Evolutionary conservation across 2,113 vertebrate species (phyloP).

Genomic region (Acrocephalus kingi): DNA sequence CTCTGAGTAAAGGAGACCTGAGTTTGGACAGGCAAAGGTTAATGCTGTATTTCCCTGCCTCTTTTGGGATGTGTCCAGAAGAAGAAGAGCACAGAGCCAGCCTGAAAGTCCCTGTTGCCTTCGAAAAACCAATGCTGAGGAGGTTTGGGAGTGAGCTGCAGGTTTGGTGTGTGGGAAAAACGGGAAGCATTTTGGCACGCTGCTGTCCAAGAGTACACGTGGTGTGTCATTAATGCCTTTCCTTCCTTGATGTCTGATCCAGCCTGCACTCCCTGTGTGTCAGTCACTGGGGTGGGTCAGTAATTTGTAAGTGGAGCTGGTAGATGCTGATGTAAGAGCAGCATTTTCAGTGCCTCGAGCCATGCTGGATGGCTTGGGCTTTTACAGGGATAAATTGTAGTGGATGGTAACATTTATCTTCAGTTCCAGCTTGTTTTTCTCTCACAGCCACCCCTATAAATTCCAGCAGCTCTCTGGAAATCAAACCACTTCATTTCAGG

Average conservation of each 20-base stretch:
- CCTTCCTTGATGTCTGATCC: background rate
- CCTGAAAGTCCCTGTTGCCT: background rate
- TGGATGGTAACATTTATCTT: background rate
- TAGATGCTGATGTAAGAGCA: background rate
- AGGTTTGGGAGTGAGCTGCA: background rate
- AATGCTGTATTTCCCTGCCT: background rate
- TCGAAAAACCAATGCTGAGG: background rate
- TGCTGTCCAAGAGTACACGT: background rate
- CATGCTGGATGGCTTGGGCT: background rate
- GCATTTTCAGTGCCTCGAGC: background rate
- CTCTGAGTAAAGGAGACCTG: background rate
- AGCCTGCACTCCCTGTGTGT: background rate
- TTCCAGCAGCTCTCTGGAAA: background rate
- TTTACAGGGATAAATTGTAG: background rate
- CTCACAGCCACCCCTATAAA: background rate
- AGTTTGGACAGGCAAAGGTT: background rate
- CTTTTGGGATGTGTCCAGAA: background rate
- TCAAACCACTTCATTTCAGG: background rate
- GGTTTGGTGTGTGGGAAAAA: background rate
- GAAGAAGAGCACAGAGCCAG: background rate
- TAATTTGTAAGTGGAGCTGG: background rate
- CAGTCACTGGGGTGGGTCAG: background rate
- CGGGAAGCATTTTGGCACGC: background rate
- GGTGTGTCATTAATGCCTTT: background rate
- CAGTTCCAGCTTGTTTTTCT: background rate